Evolutionary conservation across 1,140 invertebrate genomes (phyloP), one percentile per base, ranked within the genome.

Genomic region (Mercenaria mercenaria): DNA sequence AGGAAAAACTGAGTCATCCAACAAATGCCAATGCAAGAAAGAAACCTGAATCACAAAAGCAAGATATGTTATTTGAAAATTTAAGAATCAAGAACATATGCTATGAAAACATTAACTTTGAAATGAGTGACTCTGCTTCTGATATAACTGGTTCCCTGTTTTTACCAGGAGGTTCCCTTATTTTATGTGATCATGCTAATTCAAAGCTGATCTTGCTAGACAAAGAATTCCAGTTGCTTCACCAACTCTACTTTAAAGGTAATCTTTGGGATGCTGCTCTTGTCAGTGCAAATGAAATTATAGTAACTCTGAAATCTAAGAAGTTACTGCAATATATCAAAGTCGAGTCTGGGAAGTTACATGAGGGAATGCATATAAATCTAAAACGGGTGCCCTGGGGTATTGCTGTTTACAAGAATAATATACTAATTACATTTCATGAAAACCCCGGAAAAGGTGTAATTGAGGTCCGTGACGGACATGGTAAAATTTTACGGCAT

Each of bases 131-230:
- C 2, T 11, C 2, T 8, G n/a, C 1, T n/a, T 47, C 41, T 20
- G 41, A 76, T 34, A 76, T 76, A 23, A 76, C 39, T 43, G 72
- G 72, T 26, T 76, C 39, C n/a, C 3, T 76, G 23, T 76, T 76
- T n/a, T 41, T 76, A 0, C 37, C 10, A 50, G 41, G 47, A 26
- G 72, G 72, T n/a, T 41, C n/a, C 11, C 41, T 76, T n/a, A 39
- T 76, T 50, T 50, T 76, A 15, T 76, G 72, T 76, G 72, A 76
- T 15, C 39, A 26, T 50, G 20, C 10, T 26, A 76, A 76, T 50
- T 47, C 41, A 13, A 76, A 47, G 1, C 0, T 76, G 2, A 50
- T 76, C 8, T 34, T 76, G 10, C n/a, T 50, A 29, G 41, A 50
- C 41, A 76, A 29, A 15, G 41, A n/a, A 0, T 50, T 76, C 11